phyloP scores from a whole-genome alignment of 2,797 vertebrate genomes.

The Borostomias antarcticus region DNA sequence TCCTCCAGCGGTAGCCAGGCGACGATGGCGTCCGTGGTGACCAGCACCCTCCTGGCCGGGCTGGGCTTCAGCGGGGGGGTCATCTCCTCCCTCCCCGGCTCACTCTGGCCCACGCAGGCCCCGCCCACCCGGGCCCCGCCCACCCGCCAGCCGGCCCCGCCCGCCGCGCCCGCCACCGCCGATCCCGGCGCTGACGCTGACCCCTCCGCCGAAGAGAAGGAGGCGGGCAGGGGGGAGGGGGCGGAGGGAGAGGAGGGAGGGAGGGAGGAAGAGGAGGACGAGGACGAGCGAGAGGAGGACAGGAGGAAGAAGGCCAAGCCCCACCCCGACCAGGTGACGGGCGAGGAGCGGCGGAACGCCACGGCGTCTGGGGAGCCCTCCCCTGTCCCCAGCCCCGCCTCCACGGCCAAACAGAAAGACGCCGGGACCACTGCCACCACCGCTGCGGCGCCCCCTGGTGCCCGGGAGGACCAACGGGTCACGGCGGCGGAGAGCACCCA shows the following conservation, averaged over 20 bases:
- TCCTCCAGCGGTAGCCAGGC: constrained; percentile 96
- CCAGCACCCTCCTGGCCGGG: constrained; percentile 94
- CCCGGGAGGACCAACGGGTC: constrained; percentile 41
- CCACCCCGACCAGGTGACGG: constrained; percentile 40
- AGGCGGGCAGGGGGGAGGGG: constrained; percentile 64
- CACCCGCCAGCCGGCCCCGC: constrained; percentile 68
- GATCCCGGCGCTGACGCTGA: constrained; percentile 80
- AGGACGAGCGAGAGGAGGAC: constrained; percentile 77
- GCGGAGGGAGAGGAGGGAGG: constrained; percentile 80
- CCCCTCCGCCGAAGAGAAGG: constrained; percentile 66
- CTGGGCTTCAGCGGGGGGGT: constrained; percentile 92
- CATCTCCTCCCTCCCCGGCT: constrained; percentile 93
- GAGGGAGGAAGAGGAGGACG: constrained; percentile 76
- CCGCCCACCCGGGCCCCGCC: constrained; percentile 69
- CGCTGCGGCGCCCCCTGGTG: constrained; percentile 37
- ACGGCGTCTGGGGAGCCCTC: constrained; percentile 61
- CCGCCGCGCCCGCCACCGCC: constrained; percentile 73
- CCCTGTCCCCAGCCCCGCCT: constrained; percentile 70
- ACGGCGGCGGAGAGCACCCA: constrained; percentile 56
- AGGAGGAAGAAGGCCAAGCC: constrained; percentile 74
- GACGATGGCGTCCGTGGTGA: constrained; percentile 94
- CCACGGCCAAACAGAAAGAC: constrained; percentile 76
- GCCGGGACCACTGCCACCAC: constrained; percentile 39
- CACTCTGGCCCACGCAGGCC: constrained; percentile 89
- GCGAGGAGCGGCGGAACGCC: constrained; percentile 58